A percentile compares a stretch with the other conserved stretches of the same genome.
phyloP scores from a whole-genome alignment of 2,113 vertebrate species.

The Corythaixoides concolor region DNA sequence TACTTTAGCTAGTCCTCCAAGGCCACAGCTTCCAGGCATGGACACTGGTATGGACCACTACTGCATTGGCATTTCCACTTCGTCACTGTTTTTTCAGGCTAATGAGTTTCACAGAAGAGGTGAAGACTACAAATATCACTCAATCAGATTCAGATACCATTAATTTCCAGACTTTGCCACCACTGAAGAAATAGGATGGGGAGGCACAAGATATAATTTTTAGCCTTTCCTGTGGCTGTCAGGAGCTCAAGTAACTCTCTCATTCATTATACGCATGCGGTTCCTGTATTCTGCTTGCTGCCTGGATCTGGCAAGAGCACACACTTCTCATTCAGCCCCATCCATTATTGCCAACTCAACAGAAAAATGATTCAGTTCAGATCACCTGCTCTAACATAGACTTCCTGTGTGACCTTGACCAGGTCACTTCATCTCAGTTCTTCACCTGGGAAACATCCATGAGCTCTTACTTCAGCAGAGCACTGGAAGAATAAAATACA shows the following conservation, averaged over 20 bases:
- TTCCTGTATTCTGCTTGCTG: background rate
- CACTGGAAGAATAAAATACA: background rate
- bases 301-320: background rate
- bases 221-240: background rate
- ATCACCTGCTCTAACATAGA: background rate
- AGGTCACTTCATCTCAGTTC: background rate
- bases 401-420: background rate
- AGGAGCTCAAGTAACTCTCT: background rate
- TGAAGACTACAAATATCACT: background rate
- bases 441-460: background rate
- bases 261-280: background rate
- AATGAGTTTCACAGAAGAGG: background rate
- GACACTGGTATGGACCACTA: background rate
- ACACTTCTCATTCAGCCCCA: background rate
- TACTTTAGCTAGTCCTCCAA: background rate
- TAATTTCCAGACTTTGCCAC: background rate
- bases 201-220: background rate
- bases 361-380: background rate
- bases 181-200: background rate
- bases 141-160: background rate
- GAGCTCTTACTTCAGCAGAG: background rate
- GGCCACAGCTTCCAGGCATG: accelerated
- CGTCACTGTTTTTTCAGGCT: background rate
- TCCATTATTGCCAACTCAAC: background rate
- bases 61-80: background rate